Evolutionary conservation across 35 echinoderm and acorn worm genomes (phyloP).

Genomic region (Eucidaris tribuloides): DNA sequence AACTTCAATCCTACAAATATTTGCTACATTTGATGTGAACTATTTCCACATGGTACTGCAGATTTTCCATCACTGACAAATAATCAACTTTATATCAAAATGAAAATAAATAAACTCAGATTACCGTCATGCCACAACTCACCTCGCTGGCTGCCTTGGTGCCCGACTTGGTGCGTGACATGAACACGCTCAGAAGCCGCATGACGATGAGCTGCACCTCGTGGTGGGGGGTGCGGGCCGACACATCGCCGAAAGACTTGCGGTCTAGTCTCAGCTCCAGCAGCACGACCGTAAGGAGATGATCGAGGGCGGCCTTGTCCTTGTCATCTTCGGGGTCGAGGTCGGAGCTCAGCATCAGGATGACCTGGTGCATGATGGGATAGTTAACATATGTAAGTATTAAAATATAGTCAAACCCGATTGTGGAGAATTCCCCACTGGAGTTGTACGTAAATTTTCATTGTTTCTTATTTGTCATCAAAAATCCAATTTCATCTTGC

Average conservation of each 20-base stretch:
- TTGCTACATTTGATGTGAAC: too few relatives aligned
- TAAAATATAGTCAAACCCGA: neutral
- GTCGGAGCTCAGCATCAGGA: slow-evolving; percentile 96
- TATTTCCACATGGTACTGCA: too few relatives aligned
- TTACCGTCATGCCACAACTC: too few relatives aligned
- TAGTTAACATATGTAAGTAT: neutral
- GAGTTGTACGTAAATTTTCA: neutral
- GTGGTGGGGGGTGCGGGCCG: slow-evolving; percentile 74
- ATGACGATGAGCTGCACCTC: slow-evolving; percentile 99
- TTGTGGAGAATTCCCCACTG: neutral
- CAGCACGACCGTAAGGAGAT: slow-evolving; percentile 69
- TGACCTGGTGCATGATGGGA: slow-evolving; percentile 53
- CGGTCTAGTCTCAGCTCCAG: slow-evolving; percentile 70
- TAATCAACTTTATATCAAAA: too few relatives aligned
- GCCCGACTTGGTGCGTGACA: slow-evolving; percentile 97
- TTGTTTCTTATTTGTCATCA: too few relatives aligned
- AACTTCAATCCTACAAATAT: too few relatives aligned
- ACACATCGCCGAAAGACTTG: slow-evolving; percentile 81
- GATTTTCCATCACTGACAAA: too few relatives aligned
- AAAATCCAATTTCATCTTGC: too few relatives aligned
- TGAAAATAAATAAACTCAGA: too few relatives aligned
- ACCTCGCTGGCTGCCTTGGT: slow-evolving; percentile 97
- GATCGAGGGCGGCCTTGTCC: slow-evolving; percentile 69
- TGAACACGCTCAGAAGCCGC: slow-evolving; percentile 97
- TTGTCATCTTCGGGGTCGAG: slow-evolving; percentile 92